These are phyloP conservation scores for Scaptomyza hsui DNA, from an alignment of 1,140 invertebrate genomes.

Conservation along the genomic window DNA sequence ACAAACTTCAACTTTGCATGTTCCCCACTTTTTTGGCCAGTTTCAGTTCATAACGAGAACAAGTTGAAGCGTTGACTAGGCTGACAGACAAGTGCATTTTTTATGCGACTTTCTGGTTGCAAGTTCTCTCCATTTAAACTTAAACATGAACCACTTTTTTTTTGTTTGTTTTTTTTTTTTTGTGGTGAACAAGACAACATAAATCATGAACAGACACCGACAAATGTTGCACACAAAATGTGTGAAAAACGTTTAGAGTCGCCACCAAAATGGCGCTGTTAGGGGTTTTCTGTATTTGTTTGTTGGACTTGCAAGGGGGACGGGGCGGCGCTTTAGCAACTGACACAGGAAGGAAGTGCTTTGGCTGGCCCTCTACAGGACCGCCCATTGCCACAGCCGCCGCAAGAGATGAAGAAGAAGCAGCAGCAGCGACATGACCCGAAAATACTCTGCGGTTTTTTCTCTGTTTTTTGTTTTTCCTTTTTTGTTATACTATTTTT, in stretches of 20 bases:
- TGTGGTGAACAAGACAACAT: conserved; percentile 59
- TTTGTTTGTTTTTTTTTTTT: too few relatives aligned
- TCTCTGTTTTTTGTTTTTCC: neutral
- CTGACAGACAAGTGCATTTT: conserved; percentile 75
- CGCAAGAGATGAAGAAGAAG: conserved; percentile 36
- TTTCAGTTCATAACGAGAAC: conserved; percentile 55
- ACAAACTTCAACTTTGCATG: conserved; percentile 38
- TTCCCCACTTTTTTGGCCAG: conserved; percentile 25
- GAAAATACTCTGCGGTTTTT: conserved; percentile 70
- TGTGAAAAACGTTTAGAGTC: conserved; percentile 55
- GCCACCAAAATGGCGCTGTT: conserved; percentile 18
- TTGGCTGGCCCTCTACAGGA: conserved; percentile 25
- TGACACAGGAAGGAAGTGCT: conserved; percentile 48
- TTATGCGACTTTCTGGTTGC: conserved; percentile 39
- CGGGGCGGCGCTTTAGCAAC: conserved; percentile 12
- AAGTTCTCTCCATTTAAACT: conserved; percentile 32
- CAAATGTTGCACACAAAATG: conserved; percentile 40
- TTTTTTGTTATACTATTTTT: conserved; percentile 31
- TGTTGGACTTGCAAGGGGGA: neutral
- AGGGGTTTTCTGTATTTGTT: neutral
- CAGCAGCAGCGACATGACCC: conserved; percentile 31
- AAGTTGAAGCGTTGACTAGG: conserved; percentile 44
- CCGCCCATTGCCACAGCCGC: conserved; percentile 37
- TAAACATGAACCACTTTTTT: conserved; percentile 15
- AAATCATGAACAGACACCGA: conserved; percentile 77